These are phyloP conservation scores for Argentina silus DNA, from an alignment of 2,797 vertebrate species.

Conservation along the genomic window DNA sequence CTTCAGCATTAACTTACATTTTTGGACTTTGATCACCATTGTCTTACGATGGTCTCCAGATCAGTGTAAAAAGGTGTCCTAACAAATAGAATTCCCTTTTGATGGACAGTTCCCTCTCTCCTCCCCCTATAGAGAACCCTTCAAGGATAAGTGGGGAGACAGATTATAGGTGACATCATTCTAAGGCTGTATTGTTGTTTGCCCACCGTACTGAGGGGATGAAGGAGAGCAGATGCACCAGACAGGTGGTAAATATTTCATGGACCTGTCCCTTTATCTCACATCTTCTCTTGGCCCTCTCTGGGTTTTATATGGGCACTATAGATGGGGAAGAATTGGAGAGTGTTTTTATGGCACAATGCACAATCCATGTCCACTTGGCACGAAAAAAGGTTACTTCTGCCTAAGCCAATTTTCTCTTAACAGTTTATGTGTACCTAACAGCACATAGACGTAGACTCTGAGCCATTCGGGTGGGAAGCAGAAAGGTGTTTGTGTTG, in stretches of 20 bases:
- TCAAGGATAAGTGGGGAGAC: conserved; percentile 34
- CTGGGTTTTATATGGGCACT: conserved; percentile 35
- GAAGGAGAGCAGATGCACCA: conserved; percentile 49
- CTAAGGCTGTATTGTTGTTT: conserved; percentile 58
- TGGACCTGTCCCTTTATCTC: conserved; percentile 31
- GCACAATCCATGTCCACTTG: not conserved
- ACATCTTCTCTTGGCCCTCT: conserved; percentile 41
- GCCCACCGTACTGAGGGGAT: conserved; percentile 27
- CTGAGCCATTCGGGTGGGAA: not conserved
- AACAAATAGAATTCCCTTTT: conserved; percentile 3
- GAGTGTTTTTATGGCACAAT: not conserved
- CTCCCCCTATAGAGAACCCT: conserved; percentile 31
- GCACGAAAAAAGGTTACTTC: not conserved
- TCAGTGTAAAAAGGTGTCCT: not conserved
- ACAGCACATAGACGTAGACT: not conserved
- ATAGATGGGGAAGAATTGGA: conserved; percentile 11
- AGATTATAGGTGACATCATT: conserved; percentile 49
- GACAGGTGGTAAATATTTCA: conserved; percentile 65
- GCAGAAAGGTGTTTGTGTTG: not conserved
- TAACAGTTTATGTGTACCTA: not conserved
- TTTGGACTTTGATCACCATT: not conserved
- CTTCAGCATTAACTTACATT: not conserved
- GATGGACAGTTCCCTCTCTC: conserved; percentile 40
- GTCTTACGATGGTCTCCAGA: not conserved
- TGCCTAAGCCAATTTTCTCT: not conserved